A percentile compares a stretch with the other conserved stretches of the same genome.
Evolutionary conservation across 2,888 invertebrate species (phyloP).

Genomic region (Atherix ibis): DNA sequence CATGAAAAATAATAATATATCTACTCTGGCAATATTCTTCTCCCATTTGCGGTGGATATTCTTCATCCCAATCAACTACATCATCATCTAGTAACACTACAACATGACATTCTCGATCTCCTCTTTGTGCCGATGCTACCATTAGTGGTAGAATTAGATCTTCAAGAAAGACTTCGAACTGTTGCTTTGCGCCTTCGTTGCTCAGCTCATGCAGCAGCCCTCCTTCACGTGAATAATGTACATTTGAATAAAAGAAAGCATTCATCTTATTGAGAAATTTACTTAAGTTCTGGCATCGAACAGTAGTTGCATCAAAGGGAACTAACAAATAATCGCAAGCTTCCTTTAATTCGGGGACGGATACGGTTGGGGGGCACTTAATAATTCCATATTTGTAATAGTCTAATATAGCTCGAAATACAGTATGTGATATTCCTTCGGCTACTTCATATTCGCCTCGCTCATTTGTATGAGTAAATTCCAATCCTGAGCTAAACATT

Average conservation of each 20-base stretch:
- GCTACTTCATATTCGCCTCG: constrained; percentile 94
- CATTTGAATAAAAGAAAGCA: no score
- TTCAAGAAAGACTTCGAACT: constrained; percentile 93
- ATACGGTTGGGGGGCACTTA: constrained; percentile 87
- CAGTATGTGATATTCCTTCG: constrained; percentile 88
- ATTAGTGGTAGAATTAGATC: constrained; percentile 88
- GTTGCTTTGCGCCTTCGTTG: constrained; percentile 96
- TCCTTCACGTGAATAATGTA: no score
- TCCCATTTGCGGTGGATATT: constrained; percentile 99
- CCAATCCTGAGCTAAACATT: constrained; percentile 88
- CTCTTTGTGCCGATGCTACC: constrained; percentile 85
- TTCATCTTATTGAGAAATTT: no score
- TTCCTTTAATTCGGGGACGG: constrained; percentile 91
- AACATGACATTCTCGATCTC: constrained; percentile 95
- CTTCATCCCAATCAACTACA: constrained; percentile 93
- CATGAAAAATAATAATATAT: constrained; percentile 1
- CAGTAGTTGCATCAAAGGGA: constrained; percentile 91
- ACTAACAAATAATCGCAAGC: constrained; percentile 97
- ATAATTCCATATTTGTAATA: constrained; percentile 85
- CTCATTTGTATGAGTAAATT: constrained; percentile 88
- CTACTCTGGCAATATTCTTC: constrained; percentile 94
- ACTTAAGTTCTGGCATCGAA: constrained; percentile 92
- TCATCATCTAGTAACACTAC: constrained; percentile 94
- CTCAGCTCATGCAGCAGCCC: constrained; percentile 94
- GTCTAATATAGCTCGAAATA: constrained; percentile 89